Percentiles rank a stretch among this genome's conserved stretches.
Conservation (phyloP, 2,113 vertebrate genomes). For the Eptesicus fuscus region DNA sequence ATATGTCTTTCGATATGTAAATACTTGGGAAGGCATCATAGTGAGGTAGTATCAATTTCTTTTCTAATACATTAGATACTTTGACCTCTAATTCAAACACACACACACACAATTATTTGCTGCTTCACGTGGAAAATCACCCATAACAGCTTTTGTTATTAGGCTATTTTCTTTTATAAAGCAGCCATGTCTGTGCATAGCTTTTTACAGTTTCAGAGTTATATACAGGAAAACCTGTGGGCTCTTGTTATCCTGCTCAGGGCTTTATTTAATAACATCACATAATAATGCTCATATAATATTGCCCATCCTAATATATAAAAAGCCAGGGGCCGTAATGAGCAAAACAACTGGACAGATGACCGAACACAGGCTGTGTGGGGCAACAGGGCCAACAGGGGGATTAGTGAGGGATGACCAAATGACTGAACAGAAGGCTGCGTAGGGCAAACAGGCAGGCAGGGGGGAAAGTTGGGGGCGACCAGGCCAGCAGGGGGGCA, state of each 20-base stretch:
- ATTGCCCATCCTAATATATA: too few relatives aligned
- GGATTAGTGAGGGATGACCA: too few relatives aligned
- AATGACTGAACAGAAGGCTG: too few relatives aligned
- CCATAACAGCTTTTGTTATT: background rate
- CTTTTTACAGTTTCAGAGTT: conserved; percentile 21
- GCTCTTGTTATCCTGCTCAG: background rate
- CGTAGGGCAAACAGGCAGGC: too few relatives aligned
- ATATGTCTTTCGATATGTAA: background rate
- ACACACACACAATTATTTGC: background rate
- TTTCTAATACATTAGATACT: background rate
- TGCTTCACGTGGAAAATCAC: conserved; percentile 28
- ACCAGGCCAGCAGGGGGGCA: too few relatives aligned
- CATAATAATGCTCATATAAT: background rate
- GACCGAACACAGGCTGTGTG: too few relatives aligned
- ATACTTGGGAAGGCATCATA: background rate
- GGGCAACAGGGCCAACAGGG: too few relatives aligned
- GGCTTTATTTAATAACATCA: background rate
- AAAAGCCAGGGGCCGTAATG: too few relatives aligned
- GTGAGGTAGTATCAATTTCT: background rate
- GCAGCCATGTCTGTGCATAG: background rate
- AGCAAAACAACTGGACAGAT: too few relatives aligned
- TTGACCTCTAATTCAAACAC: conserved; percentile 1
- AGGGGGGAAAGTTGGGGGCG: too few relatives aligned
- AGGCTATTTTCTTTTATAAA: background rate
- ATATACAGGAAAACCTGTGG: background rate